Percentiles rank a stretch among this genome's conserved stretches.
phyloP scores from a whole-genome alignment of 2,113 vertebrate species.

The Ictidomys tridecemlineatus region DNA sequence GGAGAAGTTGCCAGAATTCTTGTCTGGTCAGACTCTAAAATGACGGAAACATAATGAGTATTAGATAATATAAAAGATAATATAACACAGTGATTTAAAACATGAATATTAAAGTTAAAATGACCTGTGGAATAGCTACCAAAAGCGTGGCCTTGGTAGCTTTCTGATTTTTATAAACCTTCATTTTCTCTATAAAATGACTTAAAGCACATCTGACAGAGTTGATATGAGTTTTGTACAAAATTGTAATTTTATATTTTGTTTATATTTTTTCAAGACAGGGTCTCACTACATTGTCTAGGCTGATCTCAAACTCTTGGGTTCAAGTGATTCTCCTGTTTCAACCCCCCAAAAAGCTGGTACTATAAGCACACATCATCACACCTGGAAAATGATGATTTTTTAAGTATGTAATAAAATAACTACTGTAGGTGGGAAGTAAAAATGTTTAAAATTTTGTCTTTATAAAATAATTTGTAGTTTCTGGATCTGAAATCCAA shows the following conservation, averaged over 20 bases:
- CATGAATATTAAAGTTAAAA: slow-evolving; percentile 35
- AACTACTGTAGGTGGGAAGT: neutral
- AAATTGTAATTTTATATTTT: neutral
- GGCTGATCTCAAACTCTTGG: neutral
- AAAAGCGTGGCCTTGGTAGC: slow-evolving; percentile 10
- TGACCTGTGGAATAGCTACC: neutral
- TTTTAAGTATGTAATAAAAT: neutral
- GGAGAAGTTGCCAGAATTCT: slow-evolving; percentile 95
- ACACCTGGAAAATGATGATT: neutral
- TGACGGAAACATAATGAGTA: slow-evolving; percentile 28
- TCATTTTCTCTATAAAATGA: slow-evolving; percentile 43
- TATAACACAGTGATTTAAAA: neutral
- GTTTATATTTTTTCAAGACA: neutral
- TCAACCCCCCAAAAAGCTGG: neutral
- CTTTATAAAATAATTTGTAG: slow-evolving; percentile 10
- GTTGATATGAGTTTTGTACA: neutral
- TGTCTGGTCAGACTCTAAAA: slow-evolving; percentile 91
- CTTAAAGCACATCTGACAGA: neutral
- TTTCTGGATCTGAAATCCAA: slow-evolving; percentile 55
- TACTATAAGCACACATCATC: neutral
- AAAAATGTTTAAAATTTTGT: slow-evolving; percentile 45
- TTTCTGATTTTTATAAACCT: neutral
- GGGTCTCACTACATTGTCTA: neutral
- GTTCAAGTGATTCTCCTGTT: neutral
- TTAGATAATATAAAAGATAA: neutral